Percentiles rank a stretch among this genome's conserved stretches.
Conservation (phyloP, 2,797 vertebrate genomes). For the Poecilia picta region DNA sequence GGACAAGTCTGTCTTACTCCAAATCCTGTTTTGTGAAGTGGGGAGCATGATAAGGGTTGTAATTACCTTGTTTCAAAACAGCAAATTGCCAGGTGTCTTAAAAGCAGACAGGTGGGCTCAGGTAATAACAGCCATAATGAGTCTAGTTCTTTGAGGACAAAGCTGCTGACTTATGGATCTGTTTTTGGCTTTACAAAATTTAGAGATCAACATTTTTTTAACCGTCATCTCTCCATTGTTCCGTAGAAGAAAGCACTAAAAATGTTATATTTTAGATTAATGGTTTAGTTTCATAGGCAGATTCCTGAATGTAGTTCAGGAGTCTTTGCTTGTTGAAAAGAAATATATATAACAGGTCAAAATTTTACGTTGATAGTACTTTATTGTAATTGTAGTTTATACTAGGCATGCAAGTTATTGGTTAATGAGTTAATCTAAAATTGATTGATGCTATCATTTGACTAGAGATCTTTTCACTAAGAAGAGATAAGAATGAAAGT, state of each 20-base stretch:
- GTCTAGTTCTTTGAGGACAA: slow-evolving; percentile 60
- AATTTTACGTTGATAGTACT: neutral
- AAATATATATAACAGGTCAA: neutral
- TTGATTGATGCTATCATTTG: too few relatives aligned
- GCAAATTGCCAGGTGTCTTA: slow-evolving; percentile 72
- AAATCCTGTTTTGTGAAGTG: slow-evolving; percentile 73
- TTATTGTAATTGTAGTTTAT: neutral
- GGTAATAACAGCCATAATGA: slow-evolving; percentile 74
- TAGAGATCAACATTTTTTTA: neutral
- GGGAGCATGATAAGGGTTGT: slow-evolving; percentile 73
- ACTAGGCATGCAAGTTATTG: too few relatives aligned
- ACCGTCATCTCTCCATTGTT: neutral
- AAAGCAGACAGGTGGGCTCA: slow-evolving; percentile 65
- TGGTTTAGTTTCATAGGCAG: neutral
- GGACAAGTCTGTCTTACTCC: slow-evolving; percentile 54
- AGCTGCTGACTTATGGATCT: slow-evolving; percentile 61
- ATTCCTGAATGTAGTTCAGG: neutral
- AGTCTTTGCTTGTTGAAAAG: neutral
- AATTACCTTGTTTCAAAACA: slow-evolving; percentile 75
- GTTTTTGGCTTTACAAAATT: slow-evolving; percentile 56
- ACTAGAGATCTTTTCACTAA: neutral
- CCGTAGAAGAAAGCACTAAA: neutral
- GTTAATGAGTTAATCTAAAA: too few relatives aligned
- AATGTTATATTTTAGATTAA: neutral
- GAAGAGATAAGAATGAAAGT: neutral